These are phyloP conservation scores for Patella ulyssiponensis DNA, from an alignment of 2,888 invertebrate genomes.

Conservation along the genomic window DNA sequence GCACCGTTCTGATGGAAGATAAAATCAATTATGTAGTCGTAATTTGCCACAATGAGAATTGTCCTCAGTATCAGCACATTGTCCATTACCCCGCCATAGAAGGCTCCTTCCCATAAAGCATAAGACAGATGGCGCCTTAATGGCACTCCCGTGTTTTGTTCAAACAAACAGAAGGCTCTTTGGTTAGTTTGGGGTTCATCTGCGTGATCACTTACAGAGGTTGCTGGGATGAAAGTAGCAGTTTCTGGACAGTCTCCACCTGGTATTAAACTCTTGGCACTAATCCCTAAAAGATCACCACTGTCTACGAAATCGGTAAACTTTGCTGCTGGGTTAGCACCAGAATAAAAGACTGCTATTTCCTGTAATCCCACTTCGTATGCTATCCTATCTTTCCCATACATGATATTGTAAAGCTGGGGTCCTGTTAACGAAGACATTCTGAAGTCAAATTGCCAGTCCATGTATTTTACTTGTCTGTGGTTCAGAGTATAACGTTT, in stretches of 20 bases:
- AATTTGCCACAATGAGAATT: conserved; percentile 55
- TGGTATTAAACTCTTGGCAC: conserved; percentile 46
- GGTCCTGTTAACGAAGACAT: conserved; percentile 56
- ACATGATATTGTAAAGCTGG: conserved; percentile 57
- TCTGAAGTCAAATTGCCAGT: conserved; percentile 61
- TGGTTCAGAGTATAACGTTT: conserved; percentile 57
- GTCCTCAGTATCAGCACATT: conserved; percentile 52
- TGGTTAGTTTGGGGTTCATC: conserved; percentile 31
- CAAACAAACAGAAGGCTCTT: conserved; percentile 60
- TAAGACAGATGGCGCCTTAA: conserved; percentile 56
- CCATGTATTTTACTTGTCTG: conserved; percentile 55
- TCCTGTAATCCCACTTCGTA: conserved; percentile 66
- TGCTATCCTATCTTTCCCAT: conserved; percentile 54
- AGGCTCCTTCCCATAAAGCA: conserved; percentile 26
- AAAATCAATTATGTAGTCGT: conserved; percentile 64
- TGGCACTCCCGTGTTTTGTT: conserved; percentile 58
- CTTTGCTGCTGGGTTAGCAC: conserved; percentile 43
- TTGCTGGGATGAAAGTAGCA: conserved; percentile 49
- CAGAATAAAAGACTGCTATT: conserved; percentile 58
- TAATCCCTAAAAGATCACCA: conserved; percentile 48
- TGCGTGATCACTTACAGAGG: conserved; percentile 24
- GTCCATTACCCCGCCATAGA: conserved; percentile 57
- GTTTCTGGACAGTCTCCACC: conserved; percentile 63
- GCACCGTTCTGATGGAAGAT: conserved; percentile 63
- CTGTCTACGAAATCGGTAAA: conserved; percentile 56